Percentiles rank a stretch among this genome's conserved stretches.
These are phyloP conservation scores for Lacerta bilineata DNA, from an alignment of 2,797 vertebrate species.

Conservation along the genomic window DNA sequence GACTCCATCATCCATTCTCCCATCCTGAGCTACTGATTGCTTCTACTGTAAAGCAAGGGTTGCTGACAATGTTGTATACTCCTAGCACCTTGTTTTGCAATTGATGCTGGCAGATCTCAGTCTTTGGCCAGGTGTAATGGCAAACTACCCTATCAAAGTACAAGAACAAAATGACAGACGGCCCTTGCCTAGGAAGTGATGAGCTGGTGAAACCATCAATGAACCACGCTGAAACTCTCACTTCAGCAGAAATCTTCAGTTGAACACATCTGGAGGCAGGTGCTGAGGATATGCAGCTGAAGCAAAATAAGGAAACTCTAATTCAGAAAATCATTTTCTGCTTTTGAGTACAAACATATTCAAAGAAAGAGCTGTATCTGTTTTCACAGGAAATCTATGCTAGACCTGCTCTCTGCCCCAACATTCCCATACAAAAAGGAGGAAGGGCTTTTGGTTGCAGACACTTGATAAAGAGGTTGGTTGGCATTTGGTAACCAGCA, in stretches of 20 bases:
- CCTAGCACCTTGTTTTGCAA: not conserved
- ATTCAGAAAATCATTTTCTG: not conserved
- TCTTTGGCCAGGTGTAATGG: not conserved
- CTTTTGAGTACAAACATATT: constrained; percentile 37
- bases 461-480: not conserved
- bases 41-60: not conserved
- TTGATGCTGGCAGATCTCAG: not conserved
- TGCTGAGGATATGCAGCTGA: fast-evolving
- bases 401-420: constrained; percentile 2
- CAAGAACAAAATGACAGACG: constrained; percentile 24
- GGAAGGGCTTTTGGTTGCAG: not conserved
- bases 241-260: fast-evolving
- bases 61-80: not conserved
- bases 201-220: not conserved
- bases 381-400: constrained; percentile 30
- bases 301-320: not conserved
- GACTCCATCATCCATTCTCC: not conserved
- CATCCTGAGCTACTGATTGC: not conserved
- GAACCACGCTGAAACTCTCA: not conserved
- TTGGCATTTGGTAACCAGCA: not conserved
- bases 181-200: not conserved
- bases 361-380: constrained; percentile 27
- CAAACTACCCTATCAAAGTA: not conserved
- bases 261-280: not conserved
- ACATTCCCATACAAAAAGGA: not conserved